These are phyloP conservation scores for Magallana ariakensis DNA, from an alignment of 1,140 invertebrate species.

Conservation along the genomic window DNA sequence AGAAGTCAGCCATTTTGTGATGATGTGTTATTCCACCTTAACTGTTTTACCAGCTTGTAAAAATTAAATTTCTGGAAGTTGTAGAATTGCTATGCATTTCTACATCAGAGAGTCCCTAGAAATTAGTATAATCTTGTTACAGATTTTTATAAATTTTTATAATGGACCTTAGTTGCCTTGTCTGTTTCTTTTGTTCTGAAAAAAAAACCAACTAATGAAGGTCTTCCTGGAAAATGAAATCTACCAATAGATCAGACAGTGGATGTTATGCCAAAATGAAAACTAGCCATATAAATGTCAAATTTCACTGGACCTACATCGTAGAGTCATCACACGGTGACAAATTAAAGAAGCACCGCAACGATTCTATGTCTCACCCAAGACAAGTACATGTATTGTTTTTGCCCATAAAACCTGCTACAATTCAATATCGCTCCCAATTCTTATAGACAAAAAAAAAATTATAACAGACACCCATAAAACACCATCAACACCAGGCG, in stretches of 20 bases:
- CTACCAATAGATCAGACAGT: neutral
- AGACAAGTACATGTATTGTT: neutral
- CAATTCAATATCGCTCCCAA: constrained; percentile 1
- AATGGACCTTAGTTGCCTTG: too few species aligned
- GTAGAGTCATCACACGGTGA: neutral
- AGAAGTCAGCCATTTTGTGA: too few species aligned
- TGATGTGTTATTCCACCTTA: too few species aligned
- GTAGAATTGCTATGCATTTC: too few species aligned
- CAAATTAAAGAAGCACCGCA: constrained; percentile 33
- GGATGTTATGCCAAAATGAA: neutral
- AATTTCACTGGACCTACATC: neutral
- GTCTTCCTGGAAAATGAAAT: neutral
- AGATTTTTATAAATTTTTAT: too few species aligned
- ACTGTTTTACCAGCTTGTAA: too few species aligned
- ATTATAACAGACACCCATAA: neutral
- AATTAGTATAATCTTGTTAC: too few species aligned
- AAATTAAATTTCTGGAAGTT: too few species aligned
- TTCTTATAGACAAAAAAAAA: neutral
- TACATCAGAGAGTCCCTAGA: too few species aligned
- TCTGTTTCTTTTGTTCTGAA: too few species aligned
- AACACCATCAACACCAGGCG: neutral
- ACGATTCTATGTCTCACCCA: neutral
- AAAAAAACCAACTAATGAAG: too few species aligned
- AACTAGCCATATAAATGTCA: neutral
- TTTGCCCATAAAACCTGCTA: neutral